Conservation (phyloP, 2,113 vertebrate genomes). For the Aspidoscelis tigris region DNA sequence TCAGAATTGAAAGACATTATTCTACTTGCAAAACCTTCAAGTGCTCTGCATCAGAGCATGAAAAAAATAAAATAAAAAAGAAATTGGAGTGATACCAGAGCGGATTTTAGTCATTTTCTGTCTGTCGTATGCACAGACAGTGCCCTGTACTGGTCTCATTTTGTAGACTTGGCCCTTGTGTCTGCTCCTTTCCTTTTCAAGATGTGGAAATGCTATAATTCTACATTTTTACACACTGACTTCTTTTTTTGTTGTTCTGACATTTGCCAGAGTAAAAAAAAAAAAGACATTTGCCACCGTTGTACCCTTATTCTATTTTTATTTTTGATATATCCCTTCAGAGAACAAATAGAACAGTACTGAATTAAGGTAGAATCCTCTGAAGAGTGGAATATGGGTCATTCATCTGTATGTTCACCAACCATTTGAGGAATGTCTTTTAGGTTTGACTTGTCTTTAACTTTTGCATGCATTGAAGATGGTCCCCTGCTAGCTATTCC, state of each 20-base stretch:
- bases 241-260: conserved; percentile 40
- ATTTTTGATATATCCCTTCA: conserved; percentile 47
- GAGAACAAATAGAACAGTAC: conserved; percentile 35
- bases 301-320: conserved; percentile 40
- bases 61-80: conserved; percentile 40
- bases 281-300: conserved; percentile 22
- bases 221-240: conserved; percentile 42
- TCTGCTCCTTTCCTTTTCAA: conserved; percentile 26
- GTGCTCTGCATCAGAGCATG: conserved; percentile 1
- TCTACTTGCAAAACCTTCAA: conserved; percentile 37
- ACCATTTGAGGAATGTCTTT: conserved; percentile 26
- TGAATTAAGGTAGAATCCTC: conserved; percentile 52
- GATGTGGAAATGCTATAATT: conserved; percentile 42
- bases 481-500: background rate
- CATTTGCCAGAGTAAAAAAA: conserved; percentile 1
- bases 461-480: background rate
- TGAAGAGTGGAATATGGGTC: conserved; percentile 55
- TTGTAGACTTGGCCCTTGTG: background rate
- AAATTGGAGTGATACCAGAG: conserved; percentile 16
- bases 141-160: conserved; percentile 19
- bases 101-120: conserved; percentile 48
- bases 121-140: conserved; percentile 52
- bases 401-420: conserved; percentile 44
- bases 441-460: background rate
- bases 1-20: conserved; percentile 35